Evolutionary conservation across 2,113 vertebrate species (phyloP), one percentile per base, ranked within the genome.

Genomic region (Cinclus mexicanus): DNA sequence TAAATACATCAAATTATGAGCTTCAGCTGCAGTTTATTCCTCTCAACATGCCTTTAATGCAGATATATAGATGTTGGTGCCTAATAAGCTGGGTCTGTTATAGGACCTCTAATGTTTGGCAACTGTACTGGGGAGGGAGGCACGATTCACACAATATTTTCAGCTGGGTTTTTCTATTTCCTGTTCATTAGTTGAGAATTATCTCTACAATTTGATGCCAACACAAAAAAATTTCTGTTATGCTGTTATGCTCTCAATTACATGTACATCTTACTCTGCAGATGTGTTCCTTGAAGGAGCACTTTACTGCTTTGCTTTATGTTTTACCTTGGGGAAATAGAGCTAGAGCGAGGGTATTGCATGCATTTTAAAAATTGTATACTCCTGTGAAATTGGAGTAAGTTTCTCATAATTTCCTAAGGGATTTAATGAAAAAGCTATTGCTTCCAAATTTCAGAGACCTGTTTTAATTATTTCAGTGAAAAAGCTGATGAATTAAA

Each of bases 91-190:
- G 25, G 14, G 11, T 69, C 7, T 77, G 6, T 26, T 42, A 17
- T 10, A 72, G 7, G 33, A 39, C 11, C 3, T 53, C 21, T 77
- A 49, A 69, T 1, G 1, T 2, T 59, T 22, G 4, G 1, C 26
- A 75, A 3, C 24, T 57, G 19, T 37, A 20, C 6, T n/a, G 1
- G 1, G 12, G 16, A 61, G 31, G 19, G 15, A 76, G 31, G 33
- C 6, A 35, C 1, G 3, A 44, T 55, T 50, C 47, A 63, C 37
- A 28, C 35, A 16, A 3, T 1, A 33, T 49, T 39, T 78, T 87
- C 5, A 64, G 1, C n/a, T 53, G 11, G 1, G 8, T 78, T 39
- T 83, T 93, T 64, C 44, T 44, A 9, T 14, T 92, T 56, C 3
- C 1, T 75, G 31, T 61, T 83, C 19, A 31, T n/a, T 37, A 72